A percentile compares a stretch with the other conserved stretches of the same genome.
phyloP scores from a whole-genome alignment of 2,888 invertebrate species.

The Acanthoscelides obtectus region DNA sequence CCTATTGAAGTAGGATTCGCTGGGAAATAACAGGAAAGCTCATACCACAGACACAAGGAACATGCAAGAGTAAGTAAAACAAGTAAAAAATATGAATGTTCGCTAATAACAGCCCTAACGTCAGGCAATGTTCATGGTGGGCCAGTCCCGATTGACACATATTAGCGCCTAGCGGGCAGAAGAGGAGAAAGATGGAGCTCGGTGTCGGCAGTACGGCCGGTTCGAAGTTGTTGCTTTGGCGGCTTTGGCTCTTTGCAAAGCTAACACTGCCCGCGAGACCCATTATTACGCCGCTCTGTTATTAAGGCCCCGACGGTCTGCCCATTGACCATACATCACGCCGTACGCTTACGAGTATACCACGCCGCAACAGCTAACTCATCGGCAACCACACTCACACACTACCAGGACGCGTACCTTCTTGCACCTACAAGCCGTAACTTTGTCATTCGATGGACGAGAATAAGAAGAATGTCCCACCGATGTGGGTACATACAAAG shows the following conservation, averaged over 20 bases:
- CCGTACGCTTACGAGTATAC: background rate
- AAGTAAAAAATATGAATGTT: background rate
- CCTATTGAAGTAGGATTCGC: no score
- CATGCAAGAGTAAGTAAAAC: no score
- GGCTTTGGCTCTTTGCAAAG: constrained; percentile 24
- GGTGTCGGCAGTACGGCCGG: background rate
- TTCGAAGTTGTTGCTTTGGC: background rate
- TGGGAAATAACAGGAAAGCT: no score
- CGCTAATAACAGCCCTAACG: background rate
- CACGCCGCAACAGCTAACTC: background rate
- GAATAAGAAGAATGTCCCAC: background rate
- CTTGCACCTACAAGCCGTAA: constrained; percentile 40
- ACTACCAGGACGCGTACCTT: constrained; percentile 21
- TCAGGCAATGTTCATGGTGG: constrained; percentile 18
- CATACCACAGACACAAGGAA: no score
- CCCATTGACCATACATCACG: constrained; percentile 47
- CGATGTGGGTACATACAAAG: background rate
- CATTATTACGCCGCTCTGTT: constrained; percentile 47
- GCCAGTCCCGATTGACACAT: constrained; percentile 41
- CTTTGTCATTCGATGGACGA: constrained; percentile 38
- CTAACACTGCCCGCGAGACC: constrained; percentile 40
- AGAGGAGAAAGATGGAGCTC: background rate
- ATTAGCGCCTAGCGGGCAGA: constrained; percentile 30
- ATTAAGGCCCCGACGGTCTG: constrained; percentile 45
- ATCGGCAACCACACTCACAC: constrained; percentile 27